phyloP scores from a whole-genome alignment of 2,888 invertebrate species.

The Byasa hedistus region DNA sequence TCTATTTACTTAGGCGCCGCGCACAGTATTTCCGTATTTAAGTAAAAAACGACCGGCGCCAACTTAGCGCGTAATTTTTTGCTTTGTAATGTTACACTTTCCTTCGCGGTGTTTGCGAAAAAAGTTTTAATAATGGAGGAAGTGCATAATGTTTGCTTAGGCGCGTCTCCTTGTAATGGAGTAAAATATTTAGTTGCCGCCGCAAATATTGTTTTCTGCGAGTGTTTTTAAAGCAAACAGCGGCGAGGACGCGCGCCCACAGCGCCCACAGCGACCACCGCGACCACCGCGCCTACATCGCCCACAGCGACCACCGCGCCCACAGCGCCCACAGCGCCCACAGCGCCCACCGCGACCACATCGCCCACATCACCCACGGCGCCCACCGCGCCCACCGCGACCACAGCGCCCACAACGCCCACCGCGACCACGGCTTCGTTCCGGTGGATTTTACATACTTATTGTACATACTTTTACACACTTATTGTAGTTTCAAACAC shows the following conservation, averaged over 20 bases:
- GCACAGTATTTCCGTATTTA: constrained; percentile 32
- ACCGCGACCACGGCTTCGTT: too few relatives aligned
- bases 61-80: constrained; percentile 43
- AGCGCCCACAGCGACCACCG: not conserved
- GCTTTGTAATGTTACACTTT: constrained; percentile 64
- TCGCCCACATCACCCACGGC: too few relatives aligned
- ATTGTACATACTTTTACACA: too few relatives aligned
- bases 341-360: too few relatives aligned
- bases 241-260: not conserved
- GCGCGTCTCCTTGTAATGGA: constrained; percentile 56
- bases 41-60: constrained; percentile 61
- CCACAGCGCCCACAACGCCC: too few relatives aligned
- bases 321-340: too few relatives aligned
- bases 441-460: too few relatives aligned
- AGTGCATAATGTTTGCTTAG: constrained; percentile 71
- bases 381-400: too few relatives aligned
- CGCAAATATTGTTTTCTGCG: constrained; percentile 48
- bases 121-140: constrained; percentile 64
- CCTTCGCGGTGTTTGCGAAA: constrained; percentile 56
- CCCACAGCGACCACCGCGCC: not conserved
- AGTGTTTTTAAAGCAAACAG: constrained; percentile 34
- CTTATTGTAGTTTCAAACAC: too few relatives aligned
- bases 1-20: constrained; percentile 24
- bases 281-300: not conserved
- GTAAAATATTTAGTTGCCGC: constrained; percentile 64